A percentile compares a stretch with the other conserved stretches of the same genome.
Evolutionary conservation across 2,888 invertebrate species (phyloP).

Genomic region (Rhimphoctona megacephalus): DNA sequence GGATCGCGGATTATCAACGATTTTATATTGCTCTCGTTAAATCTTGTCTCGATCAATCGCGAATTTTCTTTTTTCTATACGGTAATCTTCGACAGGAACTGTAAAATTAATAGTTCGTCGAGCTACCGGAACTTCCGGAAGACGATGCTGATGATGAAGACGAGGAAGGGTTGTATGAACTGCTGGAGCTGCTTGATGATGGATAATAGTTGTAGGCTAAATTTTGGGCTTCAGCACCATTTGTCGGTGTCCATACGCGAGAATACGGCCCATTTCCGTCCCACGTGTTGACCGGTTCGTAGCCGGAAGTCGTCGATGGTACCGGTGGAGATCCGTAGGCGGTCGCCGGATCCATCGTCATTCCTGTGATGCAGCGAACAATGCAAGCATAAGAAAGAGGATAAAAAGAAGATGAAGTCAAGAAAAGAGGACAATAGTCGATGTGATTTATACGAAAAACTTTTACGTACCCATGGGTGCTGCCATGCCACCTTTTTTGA

Average conservation of each 20-base stretch:
- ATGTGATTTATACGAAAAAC: neutral
- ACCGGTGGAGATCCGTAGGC: conserved; percentile 90
- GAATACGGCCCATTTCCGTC: conserved; percentile 92
- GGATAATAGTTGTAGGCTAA: conserved; percentile 84
- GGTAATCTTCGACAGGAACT: conserved; percentile 65
- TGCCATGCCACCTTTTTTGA: conserved; percentile 90
- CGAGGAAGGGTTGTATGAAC: conserved; percentile 90
- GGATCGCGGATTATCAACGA: neutral
- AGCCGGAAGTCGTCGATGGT: conserved; percentile 86
- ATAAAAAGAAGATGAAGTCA: no score
- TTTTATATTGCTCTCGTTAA: conserved; percentile 16
- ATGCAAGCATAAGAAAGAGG: neutral
- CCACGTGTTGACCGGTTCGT: conserved; percentile 90
- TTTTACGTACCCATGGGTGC: conserved; percentile 80
- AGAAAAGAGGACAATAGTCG: neutral
- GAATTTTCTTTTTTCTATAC: conserved; percentile 8
- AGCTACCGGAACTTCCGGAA: conserved; percentile 81
- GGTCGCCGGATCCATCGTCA: conserved; percentile 89
- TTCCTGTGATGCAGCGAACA: conserved; percentile 85
- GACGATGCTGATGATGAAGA: conserved; percentile 87
- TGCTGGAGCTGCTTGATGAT: conserved; percentile 88
- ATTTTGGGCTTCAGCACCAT: conserved; percentile 84
- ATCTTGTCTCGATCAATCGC: conserved; percentile 42
- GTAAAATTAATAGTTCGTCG: conserved; percentile 76
- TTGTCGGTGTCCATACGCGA: conserved; percentile 89